A percentile compares a stretch with the other conserved stretches of the same genome.
phyloP scores from a whole-genome alignment of 2,113 vertebrate genomes.

The Sciurus niger region DNA sequence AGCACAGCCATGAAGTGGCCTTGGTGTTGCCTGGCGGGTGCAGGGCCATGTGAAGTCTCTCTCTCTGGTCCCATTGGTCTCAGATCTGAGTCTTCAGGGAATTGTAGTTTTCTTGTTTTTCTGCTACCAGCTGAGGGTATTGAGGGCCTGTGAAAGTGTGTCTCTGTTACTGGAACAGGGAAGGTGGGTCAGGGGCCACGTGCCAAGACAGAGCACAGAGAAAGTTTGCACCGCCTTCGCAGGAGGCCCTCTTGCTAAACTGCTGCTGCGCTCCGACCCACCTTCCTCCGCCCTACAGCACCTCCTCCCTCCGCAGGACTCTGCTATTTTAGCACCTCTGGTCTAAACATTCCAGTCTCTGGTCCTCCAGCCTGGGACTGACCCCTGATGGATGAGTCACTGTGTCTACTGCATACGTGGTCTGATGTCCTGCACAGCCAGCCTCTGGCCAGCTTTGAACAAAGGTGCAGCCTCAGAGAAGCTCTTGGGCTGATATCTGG shows the following conservation, averaged over 20 bases:
- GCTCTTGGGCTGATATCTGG: conserved; percentile 66
- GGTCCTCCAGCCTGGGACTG: background rate
- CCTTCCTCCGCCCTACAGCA: background rate
- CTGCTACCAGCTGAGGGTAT: background rate
- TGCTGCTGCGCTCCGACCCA: background rate
- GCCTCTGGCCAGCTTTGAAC: background rate
- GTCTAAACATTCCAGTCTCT: background rate
- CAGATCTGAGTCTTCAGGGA: background rate
- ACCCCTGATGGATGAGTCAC: background rate
- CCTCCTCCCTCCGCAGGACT: background rate
- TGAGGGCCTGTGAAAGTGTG: background rate
- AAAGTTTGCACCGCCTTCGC: background rate
- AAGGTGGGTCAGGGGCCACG: no score
- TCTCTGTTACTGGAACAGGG: background rate
- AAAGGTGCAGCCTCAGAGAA: background rate
- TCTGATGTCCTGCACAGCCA: background rate
- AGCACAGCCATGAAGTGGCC: background rate
- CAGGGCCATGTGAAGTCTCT: background rate
- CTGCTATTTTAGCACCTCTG: background rate
- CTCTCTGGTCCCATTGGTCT: background rate
- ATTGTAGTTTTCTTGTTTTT: no score
- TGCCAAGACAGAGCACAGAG: background rate
- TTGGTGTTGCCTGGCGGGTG: background rate
- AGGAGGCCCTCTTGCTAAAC: background rate
- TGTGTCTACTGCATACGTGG: accelerated